Evolutionary conservation across 2,888 invertebrate species (phyloP), one percentile per base, ranked within the genome.

Genomic region (Cinara cedri): DNA sequence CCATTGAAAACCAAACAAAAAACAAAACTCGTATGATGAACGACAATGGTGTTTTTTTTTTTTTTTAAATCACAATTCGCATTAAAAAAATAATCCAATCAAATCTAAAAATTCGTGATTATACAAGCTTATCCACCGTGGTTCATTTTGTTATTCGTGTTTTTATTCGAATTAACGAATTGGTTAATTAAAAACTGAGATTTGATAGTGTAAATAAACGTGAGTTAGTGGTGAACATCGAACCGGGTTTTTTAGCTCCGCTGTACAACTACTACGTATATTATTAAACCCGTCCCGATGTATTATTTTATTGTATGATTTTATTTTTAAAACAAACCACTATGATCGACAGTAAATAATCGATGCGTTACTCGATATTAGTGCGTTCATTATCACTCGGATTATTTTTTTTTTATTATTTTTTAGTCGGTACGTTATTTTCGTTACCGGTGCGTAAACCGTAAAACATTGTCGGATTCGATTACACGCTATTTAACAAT

Each of bases 401-500:
- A n/a, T n/a, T n/a, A n/a, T n/a, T n/a, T 24, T 46, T 21, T 65
- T 26, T 26, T n/a, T 10, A 3, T 46, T 24, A 21, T 46, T 24
- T 34, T n/a, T n/a, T n/a, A n/a, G n/a, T n/a, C n/a, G 6, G 34
- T 21, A 42, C 63, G 13, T 19, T 16, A 49, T 46, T 66, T 34
- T 6, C 34, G 46, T 49, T 11, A 14, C 14, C 46, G 46, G 66
- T 66, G 66, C 46, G 24, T 49, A 46, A n/a, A 34, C 51, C 34
- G 51, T 46, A 19, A 44, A 65, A 46, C 46, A 46, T 21, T 44
- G 19, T 21, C 6, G 68, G 68, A 26, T 68, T 51, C 68, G 26
- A 51, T 34, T 68, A 54, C 68, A 54, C 68, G 68, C 51, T 26
- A 19, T 68, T 51, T 34, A 51, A 68, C n/a, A 11, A 16, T 34